Percentiles rank a stretch among this genome's conserved stretches.
Evolutionary conservation across 2,888 invertebrate species (phyloP).

Genomic region (Fragum sueziense): DNA sequence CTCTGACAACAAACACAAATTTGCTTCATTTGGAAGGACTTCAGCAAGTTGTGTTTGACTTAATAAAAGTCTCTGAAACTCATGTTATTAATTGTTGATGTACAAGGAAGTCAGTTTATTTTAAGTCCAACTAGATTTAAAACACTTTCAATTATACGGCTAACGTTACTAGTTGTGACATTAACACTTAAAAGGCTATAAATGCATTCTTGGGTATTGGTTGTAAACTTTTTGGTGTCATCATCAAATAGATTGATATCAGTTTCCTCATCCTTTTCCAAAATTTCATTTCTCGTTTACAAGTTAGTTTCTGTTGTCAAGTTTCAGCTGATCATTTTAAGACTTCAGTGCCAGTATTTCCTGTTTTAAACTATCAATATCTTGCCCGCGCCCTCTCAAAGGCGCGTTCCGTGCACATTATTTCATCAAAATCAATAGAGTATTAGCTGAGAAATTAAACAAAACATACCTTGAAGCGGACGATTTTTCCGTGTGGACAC

Average conservation of each 20-base stretch:
- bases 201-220: slow-evolving; percentile 32
- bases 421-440: too few species aligned
- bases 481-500: too few species aligned
- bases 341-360: not conserved
- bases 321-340: not conserved
- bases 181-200: slow-evolving; percentile 23
- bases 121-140: slow-evolving; percentile 35
- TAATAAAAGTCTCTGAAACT: slow-evolving; percentile 28
- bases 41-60: slow-evolving; percentile 32
- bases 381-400: too few species aligned
- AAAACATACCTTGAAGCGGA: too few species aligned
- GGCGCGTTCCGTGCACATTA: too few species aligned
- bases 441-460: too few species aligned
- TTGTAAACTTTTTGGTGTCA: slow-evolving; percentile 22
- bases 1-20: slow-evolving; percentile 31
- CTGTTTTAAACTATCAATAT: too few species aligned
- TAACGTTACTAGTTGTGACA: slow-evolving; percentile 30
- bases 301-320: slow-evolving; percentile 18
- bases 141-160: too few species aligned
- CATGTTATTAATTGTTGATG: slow-evolving; percentile 40
- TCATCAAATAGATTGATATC: too few species aligned
- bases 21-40: slow-evolving; percentile 25
- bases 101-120: slow-evolving; percentile 31
- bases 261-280: slow-evolving; percentile 26
- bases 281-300: slow-evolving; percentile 9